Percentiles rank a stretch among this genome's conserved stretches.
phyloP scores from a whole-genome alignment of 2,888 invertebrate species.

The Drosophila anomelani region DNA sequence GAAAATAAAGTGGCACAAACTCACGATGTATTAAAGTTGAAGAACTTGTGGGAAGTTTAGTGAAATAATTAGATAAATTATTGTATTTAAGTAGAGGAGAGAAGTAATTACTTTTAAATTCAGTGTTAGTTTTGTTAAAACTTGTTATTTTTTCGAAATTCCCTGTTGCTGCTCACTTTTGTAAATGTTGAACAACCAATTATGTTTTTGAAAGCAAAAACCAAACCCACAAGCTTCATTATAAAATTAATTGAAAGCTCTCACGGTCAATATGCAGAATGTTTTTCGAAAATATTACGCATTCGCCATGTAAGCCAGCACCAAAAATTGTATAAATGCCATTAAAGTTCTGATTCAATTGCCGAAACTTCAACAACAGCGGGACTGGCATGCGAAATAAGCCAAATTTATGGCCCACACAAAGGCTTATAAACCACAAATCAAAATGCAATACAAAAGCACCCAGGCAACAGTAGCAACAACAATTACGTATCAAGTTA shows the following conservation, averaged over 20 bases:
- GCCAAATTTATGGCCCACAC: slow-evolving; percentile 72
- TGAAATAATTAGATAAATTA: slow-evolving; percentile 3
- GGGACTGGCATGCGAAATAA: slow-evolving; percentile 46
- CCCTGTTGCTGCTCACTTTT: background rate
- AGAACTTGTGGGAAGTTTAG: background rate
- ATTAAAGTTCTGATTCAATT: slow-evolving; percentile 39
- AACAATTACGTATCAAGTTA: slow-evolving; percentile 74
- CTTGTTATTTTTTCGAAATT: no score
- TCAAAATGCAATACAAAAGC: slow-evolving; percentile 76
- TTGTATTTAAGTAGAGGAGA: background rate
- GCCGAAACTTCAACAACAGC: slow-evolving; percentile 23
- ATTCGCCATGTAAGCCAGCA: slow-evolving; percentile 37
- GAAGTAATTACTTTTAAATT: background rate
- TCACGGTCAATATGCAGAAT: slow-evolving; percentile 21
- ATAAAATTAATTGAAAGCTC: slow-evolving; percentile 8
- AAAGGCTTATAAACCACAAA: slow-evolving; percentile 74
- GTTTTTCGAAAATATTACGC: slow-evolving; percentile 28
- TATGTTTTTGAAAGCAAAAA: background rate
- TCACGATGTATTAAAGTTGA: background rate
- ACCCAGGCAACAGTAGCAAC: slow-evolving; percentile 51
- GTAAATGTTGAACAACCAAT: background rate
- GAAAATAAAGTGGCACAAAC: background rate
- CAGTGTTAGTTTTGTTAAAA: background rate
- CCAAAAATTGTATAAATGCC: background rate
- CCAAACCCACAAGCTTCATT: slow-evolving; percentile 1